Conservation (phyloP, 1,140 invertebrate species). For the Lysiphlebus fabarum region DNA sequence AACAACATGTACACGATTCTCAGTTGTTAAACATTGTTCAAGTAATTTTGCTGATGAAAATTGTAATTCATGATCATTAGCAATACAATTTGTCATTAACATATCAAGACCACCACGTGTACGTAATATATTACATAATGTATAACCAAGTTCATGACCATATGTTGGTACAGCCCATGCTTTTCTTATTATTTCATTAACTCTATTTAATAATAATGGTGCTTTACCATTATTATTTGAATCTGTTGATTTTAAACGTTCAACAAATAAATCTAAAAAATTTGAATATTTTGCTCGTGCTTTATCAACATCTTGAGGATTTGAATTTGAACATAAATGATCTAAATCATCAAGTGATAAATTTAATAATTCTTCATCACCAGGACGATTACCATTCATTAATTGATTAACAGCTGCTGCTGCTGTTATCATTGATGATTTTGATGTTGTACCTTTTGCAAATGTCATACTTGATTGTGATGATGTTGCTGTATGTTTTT, state of each 20-base stretch:
- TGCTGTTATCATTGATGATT: constrained; percentile 62
- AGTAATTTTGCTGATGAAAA: constrained; percentile 83
- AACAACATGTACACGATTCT: constrained; percentile 92
- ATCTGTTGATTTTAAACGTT: constrained; percentile 57
- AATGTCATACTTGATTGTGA: constrained; percentile 75
- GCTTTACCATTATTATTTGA: constrained; percentile 56
- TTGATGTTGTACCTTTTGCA: constrained; percentile 69
- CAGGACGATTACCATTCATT: constrained; percentile 62
- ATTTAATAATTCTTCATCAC: constrained; percentile 63
- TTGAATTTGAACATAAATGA: constrained; percentile 67
- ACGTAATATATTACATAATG: constrained; percentile 86
- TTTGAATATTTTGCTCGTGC: constrained; percentile 79
- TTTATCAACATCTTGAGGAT: constrained; percentile 72
- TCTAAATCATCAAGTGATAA: constrained; percentile 78
- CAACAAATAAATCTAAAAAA: constrained; percentile 67
- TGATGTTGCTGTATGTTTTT: constrained; percentile 69
- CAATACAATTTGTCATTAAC: constrained; percentile 77
- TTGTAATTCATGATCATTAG: constrained; percentile 69
- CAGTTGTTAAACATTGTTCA: constrained; percentile 92
- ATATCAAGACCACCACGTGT: constrained; percentile 85
- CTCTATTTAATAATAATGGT: constrained; percentile 65
- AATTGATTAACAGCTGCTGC: constrained; percentile 61
- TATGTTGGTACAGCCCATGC: constrained; percentile 93
- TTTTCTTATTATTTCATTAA: constrained; percentile 76
- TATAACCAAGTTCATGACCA: constrained; percentile 80